Evolutionary conservation across 2,888 invertebrate species (phyloP), one percentile per base, ranked within the genome.

Genomic region (Hirtodrosophila cameraria): DNA sequence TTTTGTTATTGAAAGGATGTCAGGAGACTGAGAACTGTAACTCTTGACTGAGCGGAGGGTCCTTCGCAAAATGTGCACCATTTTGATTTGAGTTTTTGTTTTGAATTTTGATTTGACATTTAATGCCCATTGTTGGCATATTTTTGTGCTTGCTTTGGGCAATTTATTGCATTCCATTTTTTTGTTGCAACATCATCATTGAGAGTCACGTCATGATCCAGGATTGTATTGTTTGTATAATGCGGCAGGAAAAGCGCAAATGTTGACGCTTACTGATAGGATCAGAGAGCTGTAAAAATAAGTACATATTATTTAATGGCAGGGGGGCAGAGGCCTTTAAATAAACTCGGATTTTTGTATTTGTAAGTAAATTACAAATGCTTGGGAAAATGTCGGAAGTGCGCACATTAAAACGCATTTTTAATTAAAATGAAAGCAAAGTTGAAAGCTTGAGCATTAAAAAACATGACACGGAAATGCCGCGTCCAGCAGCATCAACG

Each of bases 391-490:
- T n/a, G n/a, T n/a, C n/a, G n/a, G n/a, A n/a, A n/a, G n/a, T n/a
- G n/a, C n/a, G 48, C 87, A 86, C 87, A 87, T 83, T 85, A 85
- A 85, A 85, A 71, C 57, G 58, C 64, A 73, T 49, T 87, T 82
- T 87, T 87, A 83, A 83, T 83, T 83, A 83, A 87, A 82, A 79
- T 39, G 71, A 79, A 87, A 83, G 86, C 80, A 82, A 85, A 75
- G 70, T 70, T 85, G 76, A 68, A 52, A 54, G 75, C 79, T 75
- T 52, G 70, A 57, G 60, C 61, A 61, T 74, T 54, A 54, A 63
- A 54, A 63, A 67, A 68, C 55, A 54, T 72, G 76, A 36, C 63
- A 62, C 49, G 54, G 52, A 59, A 69, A 66, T 54, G 46, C 46
- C 1, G 18, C 18, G 18, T 18, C 18, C 18, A n/a, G n/a, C n/a